Evolutionary conservation across 1,140 invertebrate species (phyloP), one percentile per base, ranked within the genome.

Genomic region (Zophobas morio): DNA sequence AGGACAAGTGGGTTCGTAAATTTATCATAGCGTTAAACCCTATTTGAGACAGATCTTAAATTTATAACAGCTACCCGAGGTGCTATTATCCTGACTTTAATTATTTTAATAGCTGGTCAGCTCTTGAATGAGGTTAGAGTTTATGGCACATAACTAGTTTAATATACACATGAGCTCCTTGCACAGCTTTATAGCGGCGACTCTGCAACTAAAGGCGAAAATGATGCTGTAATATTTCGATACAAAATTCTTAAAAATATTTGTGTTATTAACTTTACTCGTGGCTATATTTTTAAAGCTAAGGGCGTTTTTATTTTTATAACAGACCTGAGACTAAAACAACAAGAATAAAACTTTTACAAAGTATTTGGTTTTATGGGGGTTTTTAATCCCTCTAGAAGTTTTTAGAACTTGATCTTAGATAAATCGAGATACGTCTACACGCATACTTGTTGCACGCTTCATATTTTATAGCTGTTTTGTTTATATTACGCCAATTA

Each of bases 31-130:
- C 56, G 36, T 6, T 60, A 3, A 60, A 60, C 2, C 36, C 8
- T 60, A 37, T 60, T 60, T 39, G 36, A 36, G 56, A 32, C n/a
- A 39, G 34, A 60, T 37, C 56, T 32, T 60, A 37, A 60, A 36
- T 20, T 60, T 6, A n/a, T 60, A 60, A 60, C 56, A 8, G n/a
- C 56, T 20, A 60, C 56, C 56, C 6, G 37, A 36, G 35, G 56
- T 36, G 56, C n/a, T 39, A 36, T 60, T 60, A 37, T 8, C 35
- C 34, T 60, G 56, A 60, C 56, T 60, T 60, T 60, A 60, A 60
- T 60, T 60, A 60, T 60, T 60, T 60, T 60, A 60, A 60, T 60
- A 8, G 56, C 56, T 60, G 56, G 56, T 60, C 56, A 60, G 37
- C 34, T 36, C 56, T 39, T 60, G 34, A 60, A 60, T 60, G 33